Conservation (phyloP, 2,113 vertebrate species). For the Elgaria multicarinata region DNA sequence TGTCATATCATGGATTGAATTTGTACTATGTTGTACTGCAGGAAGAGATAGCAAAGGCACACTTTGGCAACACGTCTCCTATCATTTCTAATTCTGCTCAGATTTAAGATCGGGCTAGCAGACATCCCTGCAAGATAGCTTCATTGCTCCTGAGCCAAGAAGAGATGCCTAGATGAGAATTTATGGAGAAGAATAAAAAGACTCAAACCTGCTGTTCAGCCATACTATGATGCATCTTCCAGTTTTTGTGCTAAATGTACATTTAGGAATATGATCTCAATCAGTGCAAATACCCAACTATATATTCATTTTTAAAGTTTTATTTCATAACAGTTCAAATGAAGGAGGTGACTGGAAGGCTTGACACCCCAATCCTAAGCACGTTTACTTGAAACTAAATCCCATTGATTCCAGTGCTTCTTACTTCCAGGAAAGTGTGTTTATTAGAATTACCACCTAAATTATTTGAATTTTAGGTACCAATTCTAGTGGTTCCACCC, state of each 20-base stretch:
- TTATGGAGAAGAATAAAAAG: not conserved
- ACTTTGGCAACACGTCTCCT: not conserved
- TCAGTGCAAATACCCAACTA: not conserved
- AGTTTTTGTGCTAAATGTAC: not conserved
- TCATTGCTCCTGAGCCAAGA: not conserved
- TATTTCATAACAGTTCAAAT: not conserved
- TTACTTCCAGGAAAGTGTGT: not conserved
- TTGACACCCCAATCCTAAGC: not conserved
- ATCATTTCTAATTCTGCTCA: not conserved
- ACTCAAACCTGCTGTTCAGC: not conserved
- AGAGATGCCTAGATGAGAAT: not conserved
- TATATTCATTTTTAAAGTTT: not conserved
- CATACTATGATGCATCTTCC: not conserved
- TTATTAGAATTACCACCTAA: not conserved
- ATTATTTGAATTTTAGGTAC: not conserved
- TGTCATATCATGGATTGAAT: not conserved
- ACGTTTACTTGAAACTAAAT: not conserved
- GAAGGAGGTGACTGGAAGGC: not conserved
- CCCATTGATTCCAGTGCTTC: not conserved
- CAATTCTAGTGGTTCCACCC: not conserved
- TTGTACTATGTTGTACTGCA: not conserved
- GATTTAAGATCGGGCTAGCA: not conserved
- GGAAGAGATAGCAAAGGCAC: not conserved
- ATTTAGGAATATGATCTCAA: not conserved
- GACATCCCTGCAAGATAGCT: not conserved